Evolutionary conservation across 2,113 vertebrate species (phyloP).

Genomic region (Galbula dea): DNA sequence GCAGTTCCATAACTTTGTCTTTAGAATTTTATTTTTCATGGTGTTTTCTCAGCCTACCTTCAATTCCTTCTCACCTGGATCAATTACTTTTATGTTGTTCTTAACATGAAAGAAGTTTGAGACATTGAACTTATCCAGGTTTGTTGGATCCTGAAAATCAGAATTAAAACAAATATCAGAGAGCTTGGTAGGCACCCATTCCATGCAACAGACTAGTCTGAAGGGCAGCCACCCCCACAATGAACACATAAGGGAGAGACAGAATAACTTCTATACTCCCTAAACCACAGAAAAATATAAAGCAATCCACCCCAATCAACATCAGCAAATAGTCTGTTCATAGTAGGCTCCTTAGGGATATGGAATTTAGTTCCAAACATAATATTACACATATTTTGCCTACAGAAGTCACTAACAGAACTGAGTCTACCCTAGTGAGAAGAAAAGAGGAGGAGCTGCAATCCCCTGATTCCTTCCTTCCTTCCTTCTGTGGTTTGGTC

Average conservation of each 20-base stretch:
- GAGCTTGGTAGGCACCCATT: not conserved
- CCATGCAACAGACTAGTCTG: not conserved
- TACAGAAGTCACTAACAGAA: not conserved
- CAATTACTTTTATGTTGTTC: conserved; percentile 90
- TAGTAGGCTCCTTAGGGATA: not conserved
- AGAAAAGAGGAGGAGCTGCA: not conserved
- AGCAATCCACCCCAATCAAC: not conserved
- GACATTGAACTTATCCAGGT: conserved; percentile 97
- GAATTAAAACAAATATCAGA: not conserved
- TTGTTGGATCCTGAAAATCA: conserved; percentile 86
- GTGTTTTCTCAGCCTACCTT: not conserved
- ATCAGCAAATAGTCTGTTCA: not conserved
- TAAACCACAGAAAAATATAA: not conserved
- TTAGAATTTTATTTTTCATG: not conserved
- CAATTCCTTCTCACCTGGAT: conserved; percentile 81
- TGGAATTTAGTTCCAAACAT: not conserved
- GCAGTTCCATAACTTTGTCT: not conserved
- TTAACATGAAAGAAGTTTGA: conserved; percentile 94
- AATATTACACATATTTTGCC: not conserved
- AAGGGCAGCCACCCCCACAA: not conserved
- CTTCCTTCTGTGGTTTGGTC: not conserved
- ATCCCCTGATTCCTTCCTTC: not conserved
- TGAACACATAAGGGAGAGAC: not conserved
- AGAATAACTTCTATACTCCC: not conserved
- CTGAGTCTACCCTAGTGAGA: not conserved